A percentile compares a stretch with the other conserved stretches of the same genome.
Evolutionary conservation across 2,113 vertebrate species (phyloP).

Genomic region (Pluvialis apricaria): DNA sequence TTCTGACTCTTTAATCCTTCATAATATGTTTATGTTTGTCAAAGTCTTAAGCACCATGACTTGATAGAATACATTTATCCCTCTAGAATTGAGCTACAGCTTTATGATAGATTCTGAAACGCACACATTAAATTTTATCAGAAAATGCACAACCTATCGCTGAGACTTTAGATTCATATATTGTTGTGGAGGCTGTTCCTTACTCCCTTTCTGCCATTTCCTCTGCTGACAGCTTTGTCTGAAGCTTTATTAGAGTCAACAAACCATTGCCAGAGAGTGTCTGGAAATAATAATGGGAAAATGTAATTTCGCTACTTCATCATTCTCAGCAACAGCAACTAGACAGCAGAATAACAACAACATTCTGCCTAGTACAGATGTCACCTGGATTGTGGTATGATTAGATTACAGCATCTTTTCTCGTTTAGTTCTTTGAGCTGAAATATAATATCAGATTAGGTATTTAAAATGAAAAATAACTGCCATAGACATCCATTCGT

Average conservation of each 20-base stretch:
- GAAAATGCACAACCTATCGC: slow-evolving; percentile 53
- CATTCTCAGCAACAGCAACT: slow-evolving; percentile 73
- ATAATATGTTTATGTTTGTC: slow-evolving; percentile 65
- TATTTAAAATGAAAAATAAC: slow-evolving; percentile 64
- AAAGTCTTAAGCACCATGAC: slow-evolving; percentile 27
- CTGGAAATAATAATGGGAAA: slow-evolving; percentile 83
- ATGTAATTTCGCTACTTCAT: slow-evolving; percentile 80
- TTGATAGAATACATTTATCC: slow-evolving; percentile 58
- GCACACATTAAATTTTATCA: slow-evolving; percentile 62
- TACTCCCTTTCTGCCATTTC: slow-evolving; percentile 72
- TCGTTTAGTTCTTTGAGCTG: slow-evolving; percentile 60
- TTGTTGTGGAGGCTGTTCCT: slow-evolving; percentile 66
- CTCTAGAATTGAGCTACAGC: slow-evolving; percentile 46
- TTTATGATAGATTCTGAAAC: slow-evolving; percentile 57
- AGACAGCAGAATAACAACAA: slow-evolving; percentile 76
- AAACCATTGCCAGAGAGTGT: slow-evolving; percentile 79
- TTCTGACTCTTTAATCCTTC: slow-evolving; percentile 50
- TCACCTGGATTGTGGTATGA: slow-evolving; percentile 72
- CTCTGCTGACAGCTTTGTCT: slow-evolving; percentile 81
- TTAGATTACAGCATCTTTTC: slow-evolving; percentile 69
- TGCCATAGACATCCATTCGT: neutral
- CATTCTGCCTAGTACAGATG: slow-evolving; percentile 74
- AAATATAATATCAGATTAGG: slow-evolving; percentile 58
- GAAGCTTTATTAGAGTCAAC: slow-evolving; percentile 83
- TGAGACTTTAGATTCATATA: slow-evolving; percentile 53